These are phyloP conservation scores for Nemoura dubitans DNA, from an alignment of 2,888 invertebrate species.

Conservation along the genomic window DNA sequence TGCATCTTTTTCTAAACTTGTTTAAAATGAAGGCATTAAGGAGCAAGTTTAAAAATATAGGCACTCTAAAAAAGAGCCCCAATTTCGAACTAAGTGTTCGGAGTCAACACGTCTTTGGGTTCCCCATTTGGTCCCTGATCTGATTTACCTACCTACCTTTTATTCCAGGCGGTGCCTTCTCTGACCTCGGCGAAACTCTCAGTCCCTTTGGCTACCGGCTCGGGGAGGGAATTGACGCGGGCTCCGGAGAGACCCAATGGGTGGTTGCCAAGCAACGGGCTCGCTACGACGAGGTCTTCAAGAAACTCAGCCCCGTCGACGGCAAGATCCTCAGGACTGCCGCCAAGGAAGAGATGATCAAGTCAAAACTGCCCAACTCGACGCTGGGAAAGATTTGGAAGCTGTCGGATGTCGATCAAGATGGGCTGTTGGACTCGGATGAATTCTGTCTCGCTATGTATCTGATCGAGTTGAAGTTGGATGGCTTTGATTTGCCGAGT, in stretches of 20 bases:
- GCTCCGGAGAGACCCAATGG: constrained; percentile 96
- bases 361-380: constrained; percentile 96
- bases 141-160: neutral
- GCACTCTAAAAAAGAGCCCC: too few species aligned
- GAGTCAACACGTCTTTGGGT: too few species aligned
- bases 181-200: constrained; percentile 84
- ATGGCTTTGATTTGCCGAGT: constrained; percentile 90
- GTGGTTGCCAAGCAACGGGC: constrained; percentile 90
- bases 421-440: constrained; percentile 93
- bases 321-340: constrained; percentile 93
- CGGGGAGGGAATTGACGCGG: constrained; percentile 96
- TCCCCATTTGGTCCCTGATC: too few species aligned
- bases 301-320: constrained; percentile 82
- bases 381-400: constrained; percentile 99
- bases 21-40: too few species aligned
- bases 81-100: too few species aligned
- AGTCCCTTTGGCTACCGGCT: constrained; percentile 94
- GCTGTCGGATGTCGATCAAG: constrained; percentile 94
- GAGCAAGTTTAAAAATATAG: too few species aligned
- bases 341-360: constrained; percentile 95
- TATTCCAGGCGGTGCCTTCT: constrained; percentile 89
- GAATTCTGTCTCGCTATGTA: constrained; percentile 99
- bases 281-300: constrained; percentile 86
- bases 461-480: constrained; percentile 89
- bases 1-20: too few species aligned